Conservation (phyloP, 2,113 vertebrate species). For the Rhinichthys klamathensis region DNA sequence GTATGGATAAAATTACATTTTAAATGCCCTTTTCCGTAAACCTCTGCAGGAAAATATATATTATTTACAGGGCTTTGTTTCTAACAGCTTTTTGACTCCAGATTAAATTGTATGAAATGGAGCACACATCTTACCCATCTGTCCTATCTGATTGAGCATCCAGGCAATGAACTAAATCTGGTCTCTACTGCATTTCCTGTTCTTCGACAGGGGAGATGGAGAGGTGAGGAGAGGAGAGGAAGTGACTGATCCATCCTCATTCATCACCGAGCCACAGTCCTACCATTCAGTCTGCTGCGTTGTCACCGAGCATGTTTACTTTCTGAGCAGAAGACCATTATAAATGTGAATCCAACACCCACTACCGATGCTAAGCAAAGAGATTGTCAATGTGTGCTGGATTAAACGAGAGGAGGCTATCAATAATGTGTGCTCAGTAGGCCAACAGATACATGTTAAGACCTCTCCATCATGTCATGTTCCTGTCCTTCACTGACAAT, state of each 20-base stretch:
- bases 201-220: slow-evolving; percentile 12
- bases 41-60: neutral
- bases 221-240: slow-evolving; percentile 38
- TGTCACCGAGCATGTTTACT: slow-evolving; percentile 21
- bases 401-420: slow-evolving; percentile 22
- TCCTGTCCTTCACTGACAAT: neutral
- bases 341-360: neutral
- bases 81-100: slow-evolving; percentile 16
- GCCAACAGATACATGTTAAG: neutral
- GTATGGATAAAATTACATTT: neutral
- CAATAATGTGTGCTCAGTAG: slow-evolving; percentile 16
- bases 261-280: slow-evolving; percentile 37
- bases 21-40: neutral
- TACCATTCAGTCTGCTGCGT: neutral
- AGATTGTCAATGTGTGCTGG: slow-evolving; percentile 12
- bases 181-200: slow-evolving; percentile 24
- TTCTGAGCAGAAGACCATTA: slow-evolving; percentile 18
- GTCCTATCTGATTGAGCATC: slow-evolving; percentile 29
- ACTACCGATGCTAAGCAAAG: slow-evolving; percentile 18
- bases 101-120: slow-evolving; percentile 28
- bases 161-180: slow-evolving; percentile 18
- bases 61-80: neutral
- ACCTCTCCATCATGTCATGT: slow-evolving; percentile 17
- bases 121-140: slow-evolving; percentile 12
- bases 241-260: slow-evolving; percentile 43